Conservation (phyloP, 2,888 invertebrate species). For the Branchellion lobata region DNA sequence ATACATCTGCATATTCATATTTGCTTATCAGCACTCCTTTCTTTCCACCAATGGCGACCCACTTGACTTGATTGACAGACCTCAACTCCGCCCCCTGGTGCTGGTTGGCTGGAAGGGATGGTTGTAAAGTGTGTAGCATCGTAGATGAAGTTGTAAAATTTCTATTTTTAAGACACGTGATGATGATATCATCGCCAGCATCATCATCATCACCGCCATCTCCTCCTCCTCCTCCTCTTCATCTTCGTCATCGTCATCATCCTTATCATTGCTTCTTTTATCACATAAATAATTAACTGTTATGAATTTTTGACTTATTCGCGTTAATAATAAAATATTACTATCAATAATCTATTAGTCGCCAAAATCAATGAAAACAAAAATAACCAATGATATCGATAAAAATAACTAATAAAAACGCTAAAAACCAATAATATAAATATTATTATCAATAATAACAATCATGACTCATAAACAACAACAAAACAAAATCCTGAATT, state of each 20-base stretch:
- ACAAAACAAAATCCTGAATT: too few species aligned
- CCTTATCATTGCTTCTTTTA: not conserved
- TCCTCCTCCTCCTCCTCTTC: not conserved
- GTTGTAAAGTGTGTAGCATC: too few species aligned
- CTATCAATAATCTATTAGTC: too few species aligned
- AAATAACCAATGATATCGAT: too few species aligned
- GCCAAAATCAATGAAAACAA: too few species aligned
- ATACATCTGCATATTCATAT: not conserved
- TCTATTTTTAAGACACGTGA: slow-evolving; percentile 11
- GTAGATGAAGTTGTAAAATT: not conserved
- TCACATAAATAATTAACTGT: too few species aligned
- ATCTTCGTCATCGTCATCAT: slow-evolving; percentile 6
- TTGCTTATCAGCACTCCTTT: not conserved
- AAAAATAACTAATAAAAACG: too few species aligned
- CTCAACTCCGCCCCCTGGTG: not conserved
- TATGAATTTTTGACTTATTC: too few species aligned
- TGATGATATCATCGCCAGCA: not conserved
- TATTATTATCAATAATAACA: too few species aligned
- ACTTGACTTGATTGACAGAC: not conserved
- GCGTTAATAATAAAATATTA: too few species aligned
- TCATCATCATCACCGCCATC: not conserved
- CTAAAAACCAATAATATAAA: too few species aligned
- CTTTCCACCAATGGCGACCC: not conserved
- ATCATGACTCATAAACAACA: too few species aligned
- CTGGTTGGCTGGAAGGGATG: not conserved